These are phyloP conservation scores for Harpalus rufipes DNA, from an alignment of 2,888 invertebrate genomes.

Conservation along the genomic window DNA sequence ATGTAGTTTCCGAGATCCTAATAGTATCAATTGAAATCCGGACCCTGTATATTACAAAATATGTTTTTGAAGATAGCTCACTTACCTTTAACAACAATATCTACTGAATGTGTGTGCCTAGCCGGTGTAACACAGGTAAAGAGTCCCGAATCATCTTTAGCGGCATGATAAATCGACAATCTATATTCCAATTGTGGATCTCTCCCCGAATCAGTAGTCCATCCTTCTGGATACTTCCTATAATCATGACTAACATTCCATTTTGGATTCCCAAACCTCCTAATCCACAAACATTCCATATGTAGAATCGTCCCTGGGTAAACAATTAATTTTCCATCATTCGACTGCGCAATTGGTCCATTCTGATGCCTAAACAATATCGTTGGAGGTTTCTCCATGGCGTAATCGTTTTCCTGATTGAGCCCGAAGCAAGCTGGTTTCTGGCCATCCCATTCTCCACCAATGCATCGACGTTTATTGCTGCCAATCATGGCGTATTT, in stretches of 20 bases:
- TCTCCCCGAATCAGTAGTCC: constrained; percentile 89
- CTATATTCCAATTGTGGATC: constrained; percentile 90
- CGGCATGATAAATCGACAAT: constrained; percentile 89
- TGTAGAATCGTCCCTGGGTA: constrained; percentile 92
- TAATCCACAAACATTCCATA: constrained; percentile 93
- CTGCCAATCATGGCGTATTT: constrained; percentile 87
- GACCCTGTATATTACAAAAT: background rate
- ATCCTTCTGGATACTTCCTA: constrained; percentile 88
- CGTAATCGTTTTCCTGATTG: constrained; percentile 92
- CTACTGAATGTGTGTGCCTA: constrained; percentile 88
- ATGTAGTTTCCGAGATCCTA: too few species aligned
- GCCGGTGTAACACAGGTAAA: constrained; percentile 93
- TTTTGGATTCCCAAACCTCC: constrained; percentile 90
- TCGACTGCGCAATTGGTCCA: constrained; percentile 92
- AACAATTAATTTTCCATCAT: constrained; percentile 90
- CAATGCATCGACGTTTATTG: constrained; percentile 84
- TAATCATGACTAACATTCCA: constrained; percentile 88
- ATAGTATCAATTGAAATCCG: too few species aligned
- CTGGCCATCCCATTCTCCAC: constrained; percentile 89
- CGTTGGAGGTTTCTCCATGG: constrained; percentile 92
- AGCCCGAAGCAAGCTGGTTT: constrained; percentile 89
- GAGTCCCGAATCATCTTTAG: constrained; percentile 89
- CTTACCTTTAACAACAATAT: constrained; percentile 87
- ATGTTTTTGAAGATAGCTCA: background rate
- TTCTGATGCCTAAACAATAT: constrained; percentile 89